Base-by-base conservation (phyloP, 2,797 vertebrate species). In the Pyrrhura leucotis region DNA sequence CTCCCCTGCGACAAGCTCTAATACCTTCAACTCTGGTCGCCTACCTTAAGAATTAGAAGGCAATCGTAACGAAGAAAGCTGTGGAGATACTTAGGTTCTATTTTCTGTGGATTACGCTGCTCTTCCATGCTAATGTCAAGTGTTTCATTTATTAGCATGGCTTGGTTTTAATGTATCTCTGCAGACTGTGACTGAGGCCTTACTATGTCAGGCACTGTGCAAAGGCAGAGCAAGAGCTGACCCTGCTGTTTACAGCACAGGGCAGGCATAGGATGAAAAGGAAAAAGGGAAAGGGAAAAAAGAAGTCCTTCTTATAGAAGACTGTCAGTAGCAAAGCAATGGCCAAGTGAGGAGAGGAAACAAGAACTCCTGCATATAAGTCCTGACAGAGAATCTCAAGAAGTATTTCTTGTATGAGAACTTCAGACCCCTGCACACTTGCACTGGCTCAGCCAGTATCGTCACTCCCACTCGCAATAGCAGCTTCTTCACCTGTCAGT, bases 131-230 rank as follows among this genome's bases (percentile, higher is more conserved):
- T 40, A 59, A 42, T 10, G 23, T 10, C 50, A 66, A 33, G 14
- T 23, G 74, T 42, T 54, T 48, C 3, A 40, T 35, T 63, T 40
- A 47, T 14, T 44, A 75, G n/a, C 42, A 47, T 8, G 61, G 31
- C 22, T 59, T 53, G 40, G 37, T 26, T 67, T 82, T n/a, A 48
- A 76, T 10, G 25, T 9, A 75, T 29, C 31, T 75, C 35, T 85
- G 44, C 28, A 51, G 85, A 29, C 33, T 63, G 53, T 10, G 40
- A 33, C 1, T 59, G 77, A 53, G 58, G 62, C 42, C 62, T 61
- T 25, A 3, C 1, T 17, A 62, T 2, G 23, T 5, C 10, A 31
- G 42, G n/a, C 2, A 59, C 39, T 11, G 48, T 4, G 7, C n/a
- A 44, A 80, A 39, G 1, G 4, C 62, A 74, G 67, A 75, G 50